These are phyloP conservation scores for Mycteria americana DNA, from an alignment of 2,797 vertebrate genomes.

Conservation along the genomic window DNA sequence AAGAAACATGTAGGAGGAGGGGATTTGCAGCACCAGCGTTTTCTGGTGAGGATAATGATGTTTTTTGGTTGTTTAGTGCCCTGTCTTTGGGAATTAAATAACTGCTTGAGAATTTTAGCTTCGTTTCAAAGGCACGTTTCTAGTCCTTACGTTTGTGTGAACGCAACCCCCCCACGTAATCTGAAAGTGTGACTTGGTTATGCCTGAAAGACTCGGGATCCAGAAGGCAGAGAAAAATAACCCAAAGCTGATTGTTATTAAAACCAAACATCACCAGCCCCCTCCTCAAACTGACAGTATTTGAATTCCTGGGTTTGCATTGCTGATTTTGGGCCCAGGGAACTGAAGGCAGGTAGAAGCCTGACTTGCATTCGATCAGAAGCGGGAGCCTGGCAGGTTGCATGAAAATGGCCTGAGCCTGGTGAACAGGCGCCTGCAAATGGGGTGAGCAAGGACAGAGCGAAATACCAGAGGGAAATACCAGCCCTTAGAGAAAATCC, in stretches of 20 bases:
- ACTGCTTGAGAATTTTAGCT: background rate
- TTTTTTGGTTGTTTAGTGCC: background rate
- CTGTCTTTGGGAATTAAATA: background rate
- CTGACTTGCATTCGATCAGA: background rate
- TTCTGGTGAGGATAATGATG: background rate
- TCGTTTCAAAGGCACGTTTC: background rate
- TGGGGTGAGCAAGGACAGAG: background rate
- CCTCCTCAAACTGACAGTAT: background rate
- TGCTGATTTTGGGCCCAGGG: conserved; percentile 20
- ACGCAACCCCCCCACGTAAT: background rate
- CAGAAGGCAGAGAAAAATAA: conserved; percentile 9
- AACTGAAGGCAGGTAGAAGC: background rate
- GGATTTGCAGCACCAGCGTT: background rate
- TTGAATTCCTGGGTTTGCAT: conserved; percentile 23
- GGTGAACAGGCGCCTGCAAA: background rate
- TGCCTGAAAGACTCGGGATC: background rate
- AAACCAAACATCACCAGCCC: background rate
- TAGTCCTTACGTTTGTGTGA: background rate
- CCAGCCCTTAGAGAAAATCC: background rate
- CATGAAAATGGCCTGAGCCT: background rate
- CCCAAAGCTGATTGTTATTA: background rate
- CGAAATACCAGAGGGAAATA: background rate
- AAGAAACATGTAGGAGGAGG: background rate
- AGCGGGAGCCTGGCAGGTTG: background rate
- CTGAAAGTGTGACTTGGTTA: background rate